These are phyloP conservation scores for Myoxocephalus aenaeus DNA, from an alignment of 2,797 vertebrate genomes.

Conservation along the genomic window DNA sequence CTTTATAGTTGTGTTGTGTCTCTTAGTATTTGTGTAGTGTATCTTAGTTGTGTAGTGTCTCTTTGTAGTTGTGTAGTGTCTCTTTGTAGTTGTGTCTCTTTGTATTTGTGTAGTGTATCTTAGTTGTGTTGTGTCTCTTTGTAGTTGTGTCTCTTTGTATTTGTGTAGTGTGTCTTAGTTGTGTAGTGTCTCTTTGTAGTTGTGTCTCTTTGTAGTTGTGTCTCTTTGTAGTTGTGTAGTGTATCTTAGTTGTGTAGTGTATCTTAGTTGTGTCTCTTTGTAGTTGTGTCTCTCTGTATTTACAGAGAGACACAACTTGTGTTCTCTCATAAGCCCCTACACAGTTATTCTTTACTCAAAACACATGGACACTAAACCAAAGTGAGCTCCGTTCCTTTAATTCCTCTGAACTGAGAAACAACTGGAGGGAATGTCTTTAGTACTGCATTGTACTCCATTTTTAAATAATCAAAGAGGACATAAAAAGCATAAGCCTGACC, in stretches of 20 bases:
- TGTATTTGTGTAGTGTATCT: neutral
- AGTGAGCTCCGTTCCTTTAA: neutral
- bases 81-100: neutral
- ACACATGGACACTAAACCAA: neutral
- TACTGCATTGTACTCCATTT: neutral
- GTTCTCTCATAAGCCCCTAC: neutral
- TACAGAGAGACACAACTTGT: too few relatives aligned
- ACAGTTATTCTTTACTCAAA: neutral
- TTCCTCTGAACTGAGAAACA: neutral
- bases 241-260: neutral
- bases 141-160: neutral
- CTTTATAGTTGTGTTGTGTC: too few relatives aligned
- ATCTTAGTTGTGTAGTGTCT: neutral
- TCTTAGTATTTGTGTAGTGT: too few relatives aligned
- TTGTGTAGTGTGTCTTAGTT: neutral
- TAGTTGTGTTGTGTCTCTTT: neutral
- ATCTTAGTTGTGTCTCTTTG: neutral
- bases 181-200: neutral
- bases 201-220: neutral
- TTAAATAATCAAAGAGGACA: constrained; percentile 13
- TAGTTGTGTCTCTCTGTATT: too few relatives aligned
- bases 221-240: neutral
- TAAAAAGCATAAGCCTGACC: constrained; percentile 4
- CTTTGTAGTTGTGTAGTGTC: neutral
- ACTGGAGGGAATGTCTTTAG: too few relatives aligned